These are phyloP conservation scores for Mellilla xanthometata DNA, from an alignment of 2,888 invertebrate genomes.

Conservation along the genomic window DNA sequence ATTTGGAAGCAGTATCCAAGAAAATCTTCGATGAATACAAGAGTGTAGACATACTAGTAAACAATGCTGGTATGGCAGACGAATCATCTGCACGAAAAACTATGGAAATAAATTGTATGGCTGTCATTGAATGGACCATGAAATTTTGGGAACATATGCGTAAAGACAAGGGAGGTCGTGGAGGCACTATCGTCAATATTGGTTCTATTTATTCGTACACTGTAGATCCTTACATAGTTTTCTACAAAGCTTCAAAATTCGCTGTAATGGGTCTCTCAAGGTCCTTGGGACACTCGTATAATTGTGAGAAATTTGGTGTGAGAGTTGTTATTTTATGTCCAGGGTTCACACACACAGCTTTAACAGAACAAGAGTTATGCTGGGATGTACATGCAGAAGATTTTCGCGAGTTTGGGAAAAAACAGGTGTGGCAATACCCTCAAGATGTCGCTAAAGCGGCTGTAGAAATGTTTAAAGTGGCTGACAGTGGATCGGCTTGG, in stretches of 20 bases:
- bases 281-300: slow-evolving; percentile 58
- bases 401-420: slow-evolving; percentile 5
- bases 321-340: slow-evolving; percentile 56
- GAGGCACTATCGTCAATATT: slow-evolving; percentile 84
- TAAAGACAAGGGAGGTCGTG: slow-evolving; percentile 72
- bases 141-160: slow-evolving; percentile 74
- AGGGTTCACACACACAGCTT: slow-evolving; percentile 15
- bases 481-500: slow-evolving; percentile 68
- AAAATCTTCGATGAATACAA: slow-evolving; percentile 41
- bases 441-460: slow-evolving; percentile 17
- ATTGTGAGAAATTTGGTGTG: slow-evolving; percentile 64
- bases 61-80: slow-evolving; percentile 55
- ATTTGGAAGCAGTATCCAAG: slow-evolving; percentile 59
- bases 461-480: slow-evolving; percentile 35
- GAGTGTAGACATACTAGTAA: slow-evolving; percentile 55
- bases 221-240: slow-evolving; percentile 68
- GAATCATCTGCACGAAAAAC: slow-evolving; percentile 34
- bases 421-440: slow-evolving; percentile 13
- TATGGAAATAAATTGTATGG: slow-evolving; percentile 47
- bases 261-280: slow-evolving; percentile 71
- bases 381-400: slow-evolving; percentile 21
- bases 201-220: slow-evolving; percentile 80
- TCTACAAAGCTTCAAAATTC: slow-evolving; percentile 81
- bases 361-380: slow-evolving; percentile 7
- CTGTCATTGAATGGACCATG: slow-evolving; percentile 54